phyloP scores from a whole-genome alignment of 1,140 invertebrate species.

The Danaus plexippus region DNA sequence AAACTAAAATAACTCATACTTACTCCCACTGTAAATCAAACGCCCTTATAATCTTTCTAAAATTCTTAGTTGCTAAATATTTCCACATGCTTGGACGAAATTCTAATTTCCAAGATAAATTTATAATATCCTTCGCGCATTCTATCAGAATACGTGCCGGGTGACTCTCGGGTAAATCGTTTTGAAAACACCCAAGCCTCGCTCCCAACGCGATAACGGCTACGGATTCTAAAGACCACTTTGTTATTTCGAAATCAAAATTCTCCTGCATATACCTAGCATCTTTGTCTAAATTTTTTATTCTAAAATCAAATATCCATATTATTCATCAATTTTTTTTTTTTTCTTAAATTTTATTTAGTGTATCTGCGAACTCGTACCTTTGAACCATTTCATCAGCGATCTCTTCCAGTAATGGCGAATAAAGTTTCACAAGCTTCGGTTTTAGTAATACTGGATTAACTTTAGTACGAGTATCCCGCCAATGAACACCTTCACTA shows the following conservation, averaged over 20 bases:
- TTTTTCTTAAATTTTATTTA: too few relatives aligned
- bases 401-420: slow-evolving; percentile 41
- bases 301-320: too few relatives aligned
- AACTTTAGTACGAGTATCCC: slow-evolving; percentile 54
- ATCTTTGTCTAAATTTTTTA: slow-evolving; percentile 14
- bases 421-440: slow-evolving; percentile 54
- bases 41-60: slow-evolving; percentile 69
- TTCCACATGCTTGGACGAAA: slow-evolving; percentile 75
- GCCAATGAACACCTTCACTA: slow-evolving; percentile 51
- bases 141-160: slow-evolving; percentile 74
- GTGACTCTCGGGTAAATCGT: slow-evolving; percentile 63
- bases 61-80: slow-evolving; percentile 72
- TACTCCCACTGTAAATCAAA: slow-evolving; percentile 63
- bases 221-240: slow-evolving; percentile 80
- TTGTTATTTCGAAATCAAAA: slow-evolving; percentile 76
- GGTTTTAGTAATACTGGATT: slow-evolving; percentile 53
- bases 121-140: slow-evolving; percentile 74
- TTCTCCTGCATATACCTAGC: slow-evolving; percentile 40
- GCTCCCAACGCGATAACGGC: slow-evolving; percentile 77
- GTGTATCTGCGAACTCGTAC: slow-evolving; percentile 19
- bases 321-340: too few relatives aligned
- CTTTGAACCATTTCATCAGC: slow-evolving; percentile 40
- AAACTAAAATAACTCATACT: slow-evolving; percentile 20
- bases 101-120: slow-evolving; percentile 75
- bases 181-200: slow-evolving; percentile 74